Evolutionary conservation across 2,888 invertebrate genomes (phyloP).

Genomic region (Drosophila borealis): DNA sequence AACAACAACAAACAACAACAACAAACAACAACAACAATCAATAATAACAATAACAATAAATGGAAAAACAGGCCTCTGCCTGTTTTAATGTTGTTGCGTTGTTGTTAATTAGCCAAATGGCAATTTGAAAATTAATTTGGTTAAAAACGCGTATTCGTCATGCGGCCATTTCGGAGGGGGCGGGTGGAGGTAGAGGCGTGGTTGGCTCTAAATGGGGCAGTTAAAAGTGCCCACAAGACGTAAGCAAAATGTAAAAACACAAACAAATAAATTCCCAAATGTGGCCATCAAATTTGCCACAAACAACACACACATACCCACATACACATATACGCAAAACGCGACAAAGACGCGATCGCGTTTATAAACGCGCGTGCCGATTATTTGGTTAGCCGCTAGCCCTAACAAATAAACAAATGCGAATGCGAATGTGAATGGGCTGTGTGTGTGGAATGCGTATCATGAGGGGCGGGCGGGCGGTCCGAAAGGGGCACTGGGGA

Average conservation of each 20-base stretch:
- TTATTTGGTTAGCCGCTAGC: constrained; percentile 29
- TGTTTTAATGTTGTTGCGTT: constrained; percentile 32
- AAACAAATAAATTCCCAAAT: constrained; percentile 17
- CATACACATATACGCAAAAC: constrained; percentile 11
- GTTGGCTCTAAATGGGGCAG: constrained; percentile 22
- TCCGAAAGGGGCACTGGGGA: not conserved
- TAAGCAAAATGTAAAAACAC: constrained; percentile 36
- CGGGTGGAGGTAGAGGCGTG: not conserved
- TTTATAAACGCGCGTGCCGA: constrained; percentile 41
- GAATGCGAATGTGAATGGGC: constrained; percentile 15
- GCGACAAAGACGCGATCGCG: constrained; percentile 48
- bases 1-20: not conserved
- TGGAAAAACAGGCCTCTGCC: constrained; percentile 23
- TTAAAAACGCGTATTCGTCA: constrained; percentile 35
- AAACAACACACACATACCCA: constrained; percentile 13
- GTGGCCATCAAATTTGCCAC: constrained; percentile 26
- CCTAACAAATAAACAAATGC: constrained; percentile 38
- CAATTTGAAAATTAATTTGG: constrained; percentile 56
- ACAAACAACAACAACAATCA: constrained; percentile 44
- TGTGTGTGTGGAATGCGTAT: constrained; percentile 24
- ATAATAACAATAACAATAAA: constrained; percentile 53
- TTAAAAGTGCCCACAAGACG: constrained; percentile 26
- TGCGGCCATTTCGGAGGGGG: constrained; percentile 9
- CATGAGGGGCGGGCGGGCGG: no score
- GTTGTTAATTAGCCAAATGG: constrained; percentile 68